Percentiles rank a stretch among this genome's conserved stretches.
These are phyloP conservation scores for Bos taurus DNA, from an alignment of 2,113 vertebrate species.

Conservation along the genomic window DNA sequence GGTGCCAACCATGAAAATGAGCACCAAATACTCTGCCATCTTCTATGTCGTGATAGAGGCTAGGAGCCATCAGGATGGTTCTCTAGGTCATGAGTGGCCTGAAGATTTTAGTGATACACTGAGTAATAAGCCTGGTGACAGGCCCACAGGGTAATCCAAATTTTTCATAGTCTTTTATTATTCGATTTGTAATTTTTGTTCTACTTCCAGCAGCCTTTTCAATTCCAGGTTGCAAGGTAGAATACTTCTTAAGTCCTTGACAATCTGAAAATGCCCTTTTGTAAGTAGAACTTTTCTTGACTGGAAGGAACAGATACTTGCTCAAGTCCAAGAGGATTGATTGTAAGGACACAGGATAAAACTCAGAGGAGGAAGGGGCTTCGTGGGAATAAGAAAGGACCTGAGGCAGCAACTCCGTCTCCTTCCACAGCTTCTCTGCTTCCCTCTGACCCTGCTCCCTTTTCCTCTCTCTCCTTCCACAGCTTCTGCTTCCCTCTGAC, in stretches of 20 bases:
- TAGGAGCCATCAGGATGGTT: not conserved
- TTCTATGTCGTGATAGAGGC: not conserved
- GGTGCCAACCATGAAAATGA: not conserved
- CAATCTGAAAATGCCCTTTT: not conserved
- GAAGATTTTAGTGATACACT: not conserved
- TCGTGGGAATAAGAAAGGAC: not conserved
- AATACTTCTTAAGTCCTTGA: not conserved
- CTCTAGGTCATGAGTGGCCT: not conserved
- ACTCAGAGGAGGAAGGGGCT: not conserved
- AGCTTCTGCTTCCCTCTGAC: not conserved
- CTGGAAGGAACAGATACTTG: not conserved
- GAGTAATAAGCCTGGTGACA: not conserved
- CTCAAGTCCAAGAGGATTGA: not conserved
- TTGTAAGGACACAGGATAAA: not conserved
- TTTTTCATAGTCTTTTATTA: not conserved
- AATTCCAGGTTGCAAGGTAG: not conserved
- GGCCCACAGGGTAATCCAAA: not conserved
- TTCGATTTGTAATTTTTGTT: not conserved
- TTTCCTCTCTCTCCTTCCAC: not conserved
- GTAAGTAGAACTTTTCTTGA: not conserved
- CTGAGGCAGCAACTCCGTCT: not conserved
- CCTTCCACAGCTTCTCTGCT: not conserved
- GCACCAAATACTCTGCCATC: fast-evolving
- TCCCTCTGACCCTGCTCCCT: not conserved
- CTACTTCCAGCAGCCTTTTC: not conserved